phyloP scores from a whole-genome alignment of 2,797 vertebrate species.

The Brachyrhaphis roseni region DNA sequence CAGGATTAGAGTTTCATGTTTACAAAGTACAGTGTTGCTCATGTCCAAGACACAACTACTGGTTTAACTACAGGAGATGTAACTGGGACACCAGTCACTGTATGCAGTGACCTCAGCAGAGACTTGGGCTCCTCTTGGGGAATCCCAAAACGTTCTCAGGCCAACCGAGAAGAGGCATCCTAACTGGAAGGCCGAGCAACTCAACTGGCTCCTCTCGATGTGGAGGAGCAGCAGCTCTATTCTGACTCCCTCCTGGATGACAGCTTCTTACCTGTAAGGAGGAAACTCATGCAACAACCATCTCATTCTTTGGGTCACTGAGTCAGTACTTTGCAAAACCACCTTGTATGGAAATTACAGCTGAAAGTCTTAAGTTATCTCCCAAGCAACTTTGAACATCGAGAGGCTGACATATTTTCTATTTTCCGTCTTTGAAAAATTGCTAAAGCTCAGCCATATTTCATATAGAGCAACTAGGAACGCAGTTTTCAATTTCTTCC shows the following conservation, averaged over 20 bases:
- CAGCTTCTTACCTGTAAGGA: too few species aligned
- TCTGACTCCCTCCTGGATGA: too few species aligned
- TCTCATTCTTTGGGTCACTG: not conserved
- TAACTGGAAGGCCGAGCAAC: too few species aligned
- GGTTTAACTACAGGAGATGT: constrained; percentile 39
- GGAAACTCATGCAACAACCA: too few species aligned
- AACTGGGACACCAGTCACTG: not conserved
- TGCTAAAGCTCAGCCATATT: not conserved
- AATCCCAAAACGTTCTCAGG: too few species aligned
- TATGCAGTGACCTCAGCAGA: not conserved
- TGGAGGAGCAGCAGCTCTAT: too few species aligned
- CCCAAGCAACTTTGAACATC: not conserved
- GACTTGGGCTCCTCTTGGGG: too few species aligned
- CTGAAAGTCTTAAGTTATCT: not conserved
- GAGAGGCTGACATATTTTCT: too few species aligned
- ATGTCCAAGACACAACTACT: constrained; percentile 29
- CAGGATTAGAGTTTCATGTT: constrained; percentile 52
- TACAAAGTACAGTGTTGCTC: constrained; percentile 41
- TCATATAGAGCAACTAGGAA: not conserved
- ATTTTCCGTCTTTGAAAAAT: not conserved
- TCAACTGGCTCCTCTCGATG: too few species aligned
- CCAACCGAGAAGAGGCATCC: too few species aligned
- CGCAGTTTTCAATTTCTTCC: not conserved
- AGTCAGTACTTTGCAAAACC: not conserved
- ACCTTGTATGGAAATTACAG: not conserved